These are phyloP conservation scores for Chaetorhynchus papuensis DNA, from an alignment of 2,113 vertebrate genomes.

Conservation along the genomic window DNA sequence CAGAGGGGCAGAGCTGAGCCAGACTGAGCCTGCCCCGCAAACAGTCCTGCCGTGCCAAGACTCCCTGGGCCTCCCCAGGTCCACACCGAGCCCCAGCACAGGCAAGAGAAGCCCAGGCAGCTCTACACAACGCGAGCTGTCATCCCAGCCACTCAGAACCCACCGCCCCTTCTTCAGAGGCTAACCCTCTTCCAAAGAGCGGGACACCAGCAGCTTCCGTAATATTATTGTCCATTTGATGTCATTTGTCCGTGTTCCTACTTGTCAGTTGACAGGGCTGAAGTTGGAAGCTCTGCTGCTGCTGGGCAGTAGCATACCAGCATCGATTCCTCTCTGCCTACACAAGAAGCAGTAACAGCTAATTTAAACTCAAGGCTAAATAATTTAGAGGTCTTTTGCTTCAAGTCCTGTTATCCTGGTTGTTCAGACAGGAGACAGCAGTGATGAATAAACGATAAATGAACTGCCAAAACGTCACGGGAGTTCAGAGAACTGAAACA, in stretches of 20 bases:
- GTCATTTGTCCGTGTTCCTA: not conserved
- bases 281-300: not conserved
- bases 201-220: rapidly evolving
- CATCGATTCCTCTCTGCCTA: not conserved
- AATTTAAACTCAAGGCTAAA: not conserved
- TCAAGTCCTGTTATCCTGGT: rapidly evolving
- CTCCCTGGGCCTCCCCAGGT: not conserved
- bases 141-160: rapidly evolving
- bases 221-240: rapidly evolving
- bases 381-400: not conserved
- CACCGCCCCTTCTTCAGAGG: rapidly evolving
- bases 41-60: not conserved
- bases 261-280: not conserved
- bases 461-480: rapidly evolving
- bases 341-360: not conserved
- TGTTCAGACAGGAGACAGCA: not conserved
- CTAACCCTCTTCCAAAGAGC: rapidly evolving
- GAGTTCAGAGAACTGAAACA: not conserved
- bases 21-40: not conserved
- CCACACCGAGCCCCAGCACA: rapidly evolving
- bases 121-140: not conserved
- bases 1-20: not conserved
- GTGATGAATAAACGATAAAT: not conserved
- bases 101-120: not conserved
- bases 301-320: not conserved